Base-by-base conservation (phyloP, 2,113 vertebrate genomes). In the Chrysemys picta region DNA sequence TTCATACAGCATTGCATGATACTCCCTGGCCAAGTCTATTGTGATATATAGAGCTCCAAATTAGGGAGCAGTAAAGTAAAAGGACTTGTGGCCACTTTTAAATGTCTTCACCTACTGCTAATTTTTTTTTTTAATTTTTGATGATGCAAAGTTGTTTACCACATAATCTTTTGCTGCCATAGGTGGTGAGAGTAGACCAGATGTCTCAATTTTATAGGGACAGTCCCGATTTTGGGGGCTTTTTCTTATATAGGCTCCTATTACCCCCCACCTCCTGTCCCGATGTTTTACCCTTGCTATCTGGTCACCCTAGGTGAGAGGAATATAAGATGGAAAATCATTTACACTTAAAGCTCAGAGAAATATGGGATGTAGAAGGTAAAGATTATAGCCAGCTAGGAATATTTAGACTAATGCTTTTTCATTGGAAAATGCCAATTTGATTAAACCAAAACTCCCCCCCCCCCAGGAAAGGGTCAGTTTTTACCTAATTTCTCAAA, bases 41-140 rank as follows among this genome's bases (percentile, higher is more conserved):
- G 25, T 3, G 35, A 72, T 25, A 50, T 69, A 69, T 22, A 25
- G 59, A 24, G 31, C 22, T 38, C 14, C 8, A n/a, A 38, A 5
- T 79, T 24, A 53, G 62, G 4, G 38, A 82, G 24, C 5, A 27
- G 31, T 52, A 21, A 79, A 87, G 75, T 9, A 8, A 59, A 79
- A 42, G 38, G 11, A 81, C 57, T 76, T 85, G 69, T 22, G 5
- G 47, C 17, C 3, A 0, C n/a, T 38, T 1, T 50, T 21, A 91
- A 80, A 54, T 22, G 38, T 17, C 59, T 62, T 62, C 12, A 62
- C 13, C 59, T 13, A 62, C 27, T 35, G 59, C 27, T 62, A 14
- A 22, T 54, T 54, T 54, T 50, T 59, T 57, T 8, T 59, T 79
- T 19, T n/a, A 42, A 21, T 0, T 0, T 0, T 3, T 69, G 42